These are phyloP conservation scores for Micrastur ruficollis DNA, from an alignment of 2,797 vertebrate species.

Conservation along the genomic window DNA sequence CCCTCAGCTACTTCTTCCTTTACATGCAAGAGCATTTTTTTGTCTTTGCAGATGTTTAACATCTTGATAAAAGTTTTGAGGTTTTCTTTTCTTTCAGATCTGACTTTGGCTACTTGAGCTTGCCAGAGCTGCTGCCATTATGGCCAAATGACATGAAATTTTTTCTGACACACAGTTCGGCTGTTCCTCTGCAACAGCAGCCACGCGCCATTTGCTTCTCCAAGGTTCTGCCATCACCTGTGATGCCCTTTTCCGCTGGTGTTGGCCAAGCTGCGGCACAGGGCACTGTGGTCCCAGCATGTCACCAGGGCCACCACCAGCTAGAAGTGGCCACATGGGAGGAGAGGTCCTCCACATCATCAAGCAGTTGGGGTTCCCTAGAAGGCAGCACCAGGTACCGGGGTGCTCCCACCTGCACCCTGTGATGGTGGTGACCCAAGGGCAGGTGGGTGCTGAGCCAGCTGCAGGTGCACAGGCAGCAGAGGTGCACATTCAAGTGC, in stretches of 20 bases:
- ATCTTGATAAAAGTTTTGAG: constrained; percentile 39
- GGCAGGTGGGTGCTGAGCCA: not conserved
- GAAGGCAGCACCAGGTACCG: not conserved
- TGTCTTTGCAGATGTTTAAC: not conserved
- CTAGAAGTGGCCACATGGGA: not conserved
- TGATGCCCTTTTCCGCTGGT: not conserved
- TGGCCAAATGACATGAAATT: not conserved
- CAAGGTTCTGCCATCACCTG: fast-evolving
- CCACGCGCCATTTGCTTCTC: not conserved
- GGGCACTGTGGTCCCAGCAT: not conserved
- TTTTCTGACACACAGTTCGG: not conserved
- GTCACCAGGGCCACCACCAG: not conserved
- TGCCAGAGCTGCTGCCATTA: not conserved
- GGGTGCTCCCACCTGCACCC: not conserved
- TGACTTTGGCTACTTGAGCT: not conserved
- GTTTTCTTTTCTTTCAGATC: not conserved
- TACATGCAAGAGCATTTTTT: not conserved
- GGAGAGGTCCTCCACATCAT: not conserved
- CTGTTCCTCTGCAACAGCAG: not conserved
- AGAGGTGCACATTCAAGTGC: not conserved
- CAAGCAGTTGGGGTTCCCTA: not conserved
- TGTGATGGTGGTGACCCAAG: fast-evolving
- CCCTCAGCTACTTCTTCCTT: constrained; percentile 5
- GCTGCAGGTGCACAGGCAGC: fast-evolving
- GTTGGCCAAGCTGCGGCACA: fast-evolving